Evolutionary conservation across 2,888 invertebrate species (phyloP).

Genomic region (Drosophila kokeensis): DNA sequence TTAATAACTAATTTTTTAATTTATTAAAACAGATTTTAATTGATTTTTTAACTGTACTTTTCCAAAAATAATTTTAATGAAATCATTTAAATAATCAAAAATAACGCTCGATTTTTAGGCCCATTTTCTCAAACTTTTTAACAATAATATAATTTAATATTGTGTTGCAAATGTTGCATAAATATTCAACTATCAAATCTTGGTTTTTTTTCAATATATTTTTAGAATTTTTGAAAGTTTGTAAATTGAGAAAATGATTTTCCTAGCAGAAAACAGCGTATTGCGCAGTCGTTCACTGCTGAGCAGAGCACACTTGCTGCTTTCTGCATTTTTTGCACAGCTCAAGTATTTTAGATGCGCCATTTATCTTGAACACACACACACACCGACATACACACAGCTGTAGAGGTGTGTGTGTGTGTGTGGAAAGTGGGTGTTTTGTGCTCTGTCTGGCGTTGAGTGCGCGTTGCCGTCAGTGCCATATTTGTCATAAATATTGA

Average conservation of each 20-base stretch:
- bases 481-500: conserved; percentile 77
- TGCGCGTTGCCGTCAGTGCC: conserved; percentile 40
- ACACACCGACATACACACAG: background rate
- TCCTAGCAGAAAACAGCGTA: background rate
- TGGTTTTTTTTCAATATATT: background rate
- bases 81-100: no score
- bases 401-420: background rate
- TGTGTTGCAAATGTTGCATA: background rate
- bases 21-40: background rate
- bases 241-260: background rate
- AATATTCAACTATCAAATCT: fast-evolving
- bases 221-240: background rate
- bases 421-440: background rate
- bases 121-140: background rate
- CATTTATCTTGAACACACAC: conserved; percentile 69
- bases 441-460: background rate
- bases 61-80: background rate
- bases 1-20: no score
- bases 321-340: conserved; percentile 12
- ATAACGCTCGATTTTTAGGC: no score
- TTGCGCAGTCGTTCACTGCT: background rate
- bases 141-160: background rate
- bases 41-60: background rate
- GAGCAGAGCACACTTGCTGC: conserved; percentile 31
- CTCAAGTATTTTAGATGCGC: conserved; percentile 63